Evolutionary conservation across 2,113 vertebrate genomes (phyloP), one percentile per base, ranked within the genome.

Genomic region (Hiodon alosoides): DNA sequence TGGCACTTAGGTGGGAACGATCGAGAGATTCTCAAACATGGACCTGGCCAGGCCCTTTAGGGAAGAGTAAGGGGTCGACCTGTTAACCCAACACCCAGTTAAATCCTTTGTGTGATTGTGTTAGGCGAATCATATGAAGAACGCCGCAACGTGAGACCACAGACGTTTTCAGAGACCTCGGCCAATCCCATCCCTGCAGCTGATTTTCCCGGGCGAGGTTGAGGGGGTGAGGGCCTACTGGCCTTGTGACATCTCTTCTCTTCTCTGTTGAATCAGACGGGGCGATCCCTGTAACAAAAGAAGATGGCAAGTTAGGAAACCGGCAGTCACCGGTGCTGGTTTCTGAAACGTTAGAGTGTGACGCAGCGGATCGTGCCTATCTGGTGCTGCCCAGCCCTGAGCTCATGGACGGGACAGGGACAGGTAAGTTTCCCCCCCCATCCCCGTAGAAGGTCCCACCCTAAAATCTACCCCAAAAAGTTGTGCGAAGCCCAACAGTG

Each of bases 281-380:
- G 11, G 86, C 93, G 4, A 88, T 92, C 72, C 83, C 90, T 60
- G 84, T 90, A 78, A 82, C 90, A 3, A 91, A 88, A 69, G 95
- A 97, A 79, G 96, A 98, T 48, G 88, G 91, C 81, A 90, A 91
- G 81, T 85, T 95, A 86, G 94, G 96, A 83, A 95, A 93, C 1
- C 94, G 94, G 2, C 93, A 91, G 67, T 90, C 94, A 54, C 81
- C 93, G 64, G 87, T 87, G 80, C 87, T 84, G 77, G 89, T 91
- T 81, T 87, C 91, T 72, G 78, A 90, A 67, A 89, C 90, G 79
- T 92, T 91, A 7, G 92, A 95, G 80, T 79, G 90, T 81, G 93
- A 95, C 65, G 90, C 91, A 79, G 79, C 89, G 69, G 93, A 93
- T 72, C 84, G 89, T 79, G 87, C 91, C 0, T 93, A 90, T 0